Conservation (phyloP, 2,888 invertebrate genomes). For the Melitaea athalia region DNA sequence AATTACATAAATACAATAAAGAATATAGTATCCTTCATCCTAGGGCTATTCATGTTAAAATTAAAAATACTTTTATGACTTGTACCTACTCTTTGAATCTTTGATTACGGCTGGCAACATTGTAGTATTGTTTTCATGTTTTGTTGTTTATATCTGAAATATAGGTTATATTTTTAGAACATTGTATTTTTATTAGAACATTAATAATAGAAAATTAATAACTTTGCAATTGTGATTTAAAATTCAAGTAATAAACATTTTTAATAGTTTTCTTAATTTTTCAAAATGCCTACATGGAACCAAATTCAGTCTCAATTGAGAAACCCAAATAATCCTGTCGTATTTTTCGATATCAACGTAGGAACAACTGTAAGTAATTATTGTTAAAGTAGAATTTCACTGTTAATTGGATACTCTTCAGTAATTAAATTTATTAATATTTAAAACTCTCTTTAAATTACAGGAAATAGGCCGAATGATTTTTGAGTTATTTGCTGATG, state of each 20-base stretch:
- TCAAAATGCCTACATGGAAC: conserved; percentile 95
- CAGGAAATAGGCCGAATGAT: conserved; percentile 99
- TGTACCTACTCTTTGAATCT: too few species aligned
- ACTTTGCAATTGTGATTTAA: neutral
- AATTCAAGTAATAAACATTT: neutral
- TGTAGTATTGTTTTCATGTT: neutral
- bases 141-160: neutral
- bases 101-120: too few species aligned
- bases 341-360: conserved; percentile 98
- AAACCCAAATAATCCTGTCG: conserved; percentile 97
- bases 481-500: conserved; percentile 98
- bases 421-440: neutral
- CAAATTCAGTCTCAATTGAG: conserved; percentile 95
- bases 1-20: too few species aligned
- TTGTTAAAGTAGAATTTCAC: neutral
- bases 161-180: neutral
- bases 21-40: too few species aligned
- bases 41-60: too few species aligned
- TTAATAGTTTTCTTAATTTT: neutral
- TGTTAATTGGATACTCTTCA: neutral
- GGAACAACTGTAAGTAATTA: conserved; percentile 89
- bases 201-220: neutral
- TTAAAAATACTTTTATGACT: too few species aligned
- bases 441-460: conserved; percentile 35
- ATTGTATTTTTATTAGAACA: neutral